Evolutionary conservation across 2,888 invertebrate genomes (phyloP).

Genomic region (Lycophotia porphyrea): DNA sequence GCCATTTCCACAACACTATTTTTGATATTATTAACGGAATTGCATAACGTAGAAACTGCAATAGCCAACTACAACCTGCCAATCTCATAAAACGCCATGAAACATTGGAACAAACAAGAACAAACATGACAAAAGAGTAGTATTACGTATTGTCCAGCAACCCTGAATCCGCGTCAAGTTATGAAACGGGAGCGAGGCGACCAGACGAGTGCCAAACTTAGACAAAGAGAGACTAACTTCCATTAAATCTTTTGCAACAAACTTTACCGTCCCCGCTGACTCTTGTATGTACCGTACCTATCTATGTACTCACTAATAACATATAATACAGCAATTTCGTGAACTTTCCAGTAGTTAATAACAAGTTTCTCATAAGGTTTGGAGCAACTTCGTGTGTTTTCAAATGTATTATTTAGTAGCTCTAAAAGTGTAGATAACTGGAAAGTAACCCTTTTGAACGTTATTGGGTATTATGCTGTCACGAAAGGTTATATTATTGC

Average conservation of each 20-base stretch:
- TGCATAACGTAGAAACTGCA: neutral
- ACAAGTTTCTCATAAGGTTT: slow-evolving; percentile 59
- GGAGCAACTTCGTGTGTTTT: slow-evolving; percentile 51
- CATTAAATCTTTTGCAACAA: slow-evolving; percentile 90
- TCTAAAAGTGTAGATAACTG: slow-evolving; percentile 40
- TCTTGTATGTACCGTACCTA: slow-evolving; percentile 74
- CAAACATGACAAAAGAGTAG: slow-evolving; percentile 48
- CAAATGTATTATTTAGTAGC: slow-evolving; percentile 57
- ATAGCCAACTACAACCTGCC: slow-evolving; percentile 1
- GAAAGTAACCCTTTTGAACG: slow-evolving; percentile 22
- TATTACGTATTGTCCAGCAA: slow-evolving; percentile 63
- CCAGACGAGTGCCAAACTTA: slow-evolving; percentile 87
- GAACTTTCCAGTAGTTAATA: slow-evolving; percentile 61
- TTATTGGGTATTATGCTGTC: slow-evolving; percentile 46
- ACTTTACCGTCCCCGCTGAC: slow-evolving; percentile 82
- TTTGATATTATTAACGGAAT: neutral
- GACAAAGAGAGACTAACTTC: slow-evolving; percentile 89
- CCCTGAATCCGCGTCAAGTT: slow-evolving; percentile 79
- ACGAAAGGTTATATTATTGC: slow-evolving; percentile 47
- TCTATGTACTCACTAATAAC: slow-evolving; percentile 56
- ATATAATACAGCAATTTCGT: slow-evolving; percentile 62
- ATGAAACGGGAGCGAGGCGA: slow-evolving; percentile 82
- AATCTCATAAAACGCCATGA: neutral
- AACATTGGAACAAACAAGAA: slow-evolving; percentile 30
- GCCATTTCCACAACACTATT: neutral